phyloP scores from a whole-genome alignment of 2,888 invertebrate genomes.

The Hydrotaea cyrtoneurina region DNA sequence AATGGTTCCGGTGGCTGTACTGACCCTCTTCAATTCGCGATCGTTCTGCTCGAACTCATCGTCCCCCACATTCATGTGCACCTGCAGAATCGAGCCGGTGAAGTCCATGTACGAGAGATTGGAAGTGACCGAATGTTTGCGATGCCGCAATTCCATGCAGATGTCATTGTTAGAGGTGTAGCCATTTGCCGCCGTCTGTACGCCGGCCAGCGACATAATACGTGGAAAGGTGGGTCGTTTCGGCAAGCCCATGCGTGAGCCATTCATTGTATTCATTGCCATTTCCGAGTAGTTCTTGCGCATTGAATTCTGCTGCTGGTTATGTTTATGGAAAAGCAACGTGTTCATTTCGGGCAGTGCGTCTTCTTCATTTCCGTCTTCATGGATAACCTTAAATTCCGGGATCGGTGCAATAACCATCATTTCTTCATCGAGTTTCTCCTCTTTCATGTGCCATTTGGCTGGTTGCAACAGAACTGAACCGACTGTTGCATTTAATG shows the following conservation, averaged over 20 bases:
- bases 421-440: conserved; percentile 79
- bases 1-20: conserved; percentile 77
- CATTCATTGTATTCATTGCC: conserved; percentile 80
- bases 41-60: conserved; percentile 80
- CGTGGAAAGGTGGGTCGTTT: conserved; percentile 80
- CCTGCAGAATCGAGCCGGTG: conserved; percentile 87
- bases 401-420: conserved; percentile 74
- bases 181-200: conserved; percentile 75
- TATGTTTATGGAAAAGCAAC: conserved; percentile 78
- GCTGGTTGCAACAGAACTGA: conserved; percentile 87
- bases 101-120: conserved; percentile 88
- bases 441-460: conserved; percentile 85
- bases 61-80: conserved; percentile 84
- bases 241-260: conserved; percentile 76
- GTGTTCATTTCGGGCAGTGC: conserved; percentile 80
- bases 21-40: conserved; percentile 78
- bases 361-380: conserved; percentile 84
- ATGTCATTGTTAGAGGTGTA: conserved; percentile 81
- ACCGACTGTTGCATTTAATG: conserved; percentile 86
- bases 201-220: conserved; percentile 80
- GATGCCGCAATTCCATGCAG: conserved; percentile 80
- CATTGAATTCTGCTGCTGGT: conserved; percentile 75
- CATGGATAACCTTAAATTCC: conserved; percentile 87
- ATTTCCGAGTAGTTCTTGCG: conserved; percentile 80
- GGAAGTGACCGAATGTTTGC: conserved; percentile 86